Evolutionary conservation across 1,140 invertebrate genomes (phyloP), one percentile per base, ranked within the genome.

Genomic region (Oncopodura yosiiana): DNA sequence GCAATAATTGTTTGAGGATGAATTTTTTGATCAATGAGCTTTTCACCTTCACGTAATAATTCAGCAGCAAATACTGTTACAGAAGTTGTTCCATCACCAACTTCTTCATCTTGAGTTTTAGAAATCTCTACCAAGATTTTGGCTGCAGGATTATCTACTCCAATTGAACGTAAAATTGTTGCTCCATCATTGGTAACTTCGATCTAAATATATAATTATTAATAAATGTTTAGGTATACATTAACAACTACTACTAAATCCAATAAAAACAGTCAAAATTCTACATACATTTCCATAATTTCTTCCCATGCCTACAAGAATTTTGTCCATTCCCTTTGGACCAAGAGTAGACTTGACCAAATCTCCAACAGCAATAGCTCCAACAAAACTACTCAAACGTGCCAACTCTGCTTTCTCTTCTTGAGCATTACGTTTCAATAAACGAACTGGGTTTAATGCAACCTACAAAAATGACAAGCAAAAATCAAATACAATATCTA

Each of bases 271-370:
- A 5, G 14, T 29, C 21, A 8, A 9, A 41, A 43, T 26, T 38
- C 5, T 29, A 46, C 43, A 45, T 56, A 66, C 65, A 56, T 65
- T 72, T 36, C 92, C 87, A 65, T 83, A 78, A 69, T 82, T 83
- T 61, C 87, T 78, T 16, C 88, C 84, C 64, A 79, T 77, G 37
- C 86, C 81, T n/a, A 94, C 82, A 9, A 99, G 74, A 66, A 99
- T 97, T 77, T 99, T 99, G 71, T 99, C 95, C 96, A 99, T 99
- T 68, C 96, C 95, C 75, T 99, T 99, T 14, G 96, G 96, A 16
- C 96, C 96, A 12, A 99, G 75, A 11, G 96, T 99, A 54, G 88
- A 94, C 71, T 98, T 99, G 0, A 99, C 87, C 42, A 99, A 75
- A 74, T 99, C 96, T 16, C 95, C 96, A 68, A 99, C 94, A 4